Base-by-base conservation (phyloP, 1,140 invertebrate species). In the Patella vulgata region DNA sequence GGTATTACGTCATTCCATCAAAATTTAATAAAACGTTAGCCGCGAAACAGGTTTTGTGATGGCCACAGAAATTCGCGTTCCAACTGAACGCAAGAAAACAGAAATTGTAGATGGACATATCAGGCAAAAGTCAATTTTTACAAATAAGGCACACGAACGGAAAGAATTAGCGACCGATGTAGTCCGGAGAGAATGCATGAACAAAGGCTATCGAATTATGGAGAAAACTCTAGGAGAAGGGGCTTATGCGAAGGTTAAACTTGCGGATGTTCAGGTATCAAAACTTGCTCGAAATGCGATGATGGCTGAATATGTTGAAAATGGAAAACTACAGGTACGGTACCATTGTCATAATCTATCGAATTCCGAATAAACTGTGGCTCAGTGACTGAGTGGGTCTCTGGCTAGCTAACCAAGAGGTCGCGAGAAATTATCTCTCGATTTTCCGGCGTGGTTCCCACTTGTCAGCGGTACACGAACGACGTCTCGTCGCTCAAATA, bases 191-290 rank as follows among this genome's bases (percentile, higher is more conserved):
- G 68, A 75, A 30, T 69, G 68, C 31, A 51, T 63, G 19, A 63
- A 65, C 12, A 65, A 69, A 42, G 73, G 73, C 2, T 75, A 75
- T 43, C 43, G 56, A 17, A 17, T 75, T 12, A 46, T 51, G 11
- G 42, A 44, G 3, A 65, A 59, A 46, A 63, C 55, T 3, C 27
- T 75, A 11, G 73, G 73, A n/a, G 63, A 70, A 62, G 73, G 73
- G 14, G 71, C 63, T 0, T 75, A 75, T 31, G 73, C 71, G 9
- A 75, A 73, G 44, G 73, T 75, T 3, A 71, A 70, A 42, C 54
- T 73, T 8, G 73, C 73, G 0, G 68, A 75, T 39, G 66, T 71
- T 14, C 52, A 63, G 52, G 46, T 68, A 11, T 63, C 60, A 5
- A 71, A 65, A 52, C 31, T 74, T 21, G 72, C 69, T 8, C 48